Evolutionary conservation across 2,113 vertebrate genomes (phyloP).

Genomic region (Phainopepla nitens): DNA sequence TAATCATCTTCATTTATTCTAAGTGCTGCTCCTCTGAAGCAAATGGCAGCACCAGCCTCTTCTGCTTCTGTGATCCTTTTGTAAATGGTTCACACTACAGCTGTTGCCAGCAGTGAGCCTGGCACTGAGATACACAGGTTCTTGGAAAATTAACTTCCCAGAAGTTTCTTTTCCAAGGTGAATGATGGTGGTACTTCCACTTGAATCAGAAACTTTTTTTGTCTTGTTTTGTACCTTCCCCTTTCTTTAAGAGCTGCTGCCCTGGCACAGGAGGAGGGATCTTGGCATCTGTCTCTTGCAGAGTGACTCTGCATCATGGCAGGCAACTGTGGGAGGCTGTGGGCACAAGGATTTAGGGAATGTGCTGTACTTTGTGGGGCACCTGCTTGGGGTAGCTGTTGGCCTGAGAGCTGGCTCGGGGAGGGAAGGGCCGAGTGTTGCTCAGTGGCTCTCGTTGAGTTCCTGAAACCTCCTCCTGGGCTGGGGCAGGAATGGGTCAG

Average conservation of each 20-base stretch:
- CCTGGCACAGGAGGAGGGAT: slow-evolving; percentile 1
- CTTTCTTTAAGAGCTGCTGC: slow-evolving; percentile 22
- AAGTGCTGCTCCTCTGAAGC: slow-evolving; percentile 3
- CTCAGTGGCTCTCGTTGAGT: not conserved
- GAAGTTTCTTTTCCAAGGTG: not conserved
- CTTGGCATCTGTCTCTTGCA: not conserved
- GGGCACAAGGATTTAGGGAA: not conserved
- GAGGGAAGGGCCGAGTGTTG: not conserved
- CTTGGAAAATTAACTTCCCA: not conserved
- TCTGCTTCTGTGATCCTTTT: slow-evolving; percentile 1
- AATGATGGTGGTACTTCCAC: slow-evolving; percentile 37
- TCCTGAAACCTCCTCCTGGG: not conserved
- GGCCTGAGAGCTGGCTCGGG: not conserved
- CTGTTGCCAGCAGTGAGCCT: not conserved
- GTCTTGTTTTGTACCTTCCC: not conserved
- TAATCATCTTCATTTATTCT: not conserved
- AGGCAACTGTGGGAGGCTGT: not conserved
- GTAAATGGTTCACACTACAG: slow-evolving; percentile 31
- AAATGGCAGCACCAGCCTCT: not conserved
- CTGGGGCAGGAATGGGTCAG: not conserved
- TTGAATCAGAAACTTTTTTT: slow-evolving; percentile 6
- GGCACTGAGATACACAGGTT: not conserved
- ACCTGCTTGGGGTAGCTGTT: not conserved
- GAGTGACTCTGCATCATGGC: not conserved
- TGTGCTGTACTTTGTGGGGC: not conserved